Conservation (phyloP, 2,113 vertebrate genomes). For the Gopherus evgoodei region DNA sequence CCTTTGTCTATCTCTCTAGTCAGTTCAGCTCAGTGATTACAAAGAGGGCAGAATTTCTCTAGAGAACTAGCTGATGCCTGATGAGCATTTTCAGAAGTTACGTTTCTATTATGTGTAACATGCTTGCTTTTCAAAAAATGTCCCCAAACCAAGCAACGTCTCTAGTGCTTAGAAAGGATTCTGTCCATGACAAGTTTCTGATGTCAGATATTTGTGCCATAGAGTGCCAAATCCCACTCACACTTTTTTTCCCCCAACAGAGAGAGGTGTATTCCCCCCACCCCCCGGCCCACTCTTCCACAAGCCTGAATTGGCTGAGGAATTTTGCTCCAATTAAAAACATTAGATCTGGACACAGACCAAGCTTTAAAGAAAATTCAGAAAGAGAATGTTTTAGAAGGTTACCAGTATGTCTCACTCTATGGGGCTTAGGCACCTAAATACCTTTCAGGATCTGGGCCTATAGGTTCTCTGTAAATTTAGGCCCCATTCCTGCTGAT, state of each 20-base stretch:
- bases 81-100: not conserved
- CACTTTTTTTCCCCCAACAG: not conserved
- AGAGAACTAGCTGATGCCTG: conserved; percentile 8
- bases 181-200: not conserved
- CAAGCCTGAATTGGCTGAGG: not conserved
- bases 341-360: not conserved
- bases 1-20: not conserved
- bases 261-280: not conserved
- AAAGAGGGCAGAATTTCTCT: not conserved
- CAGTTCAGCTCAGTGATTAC: not conserved
- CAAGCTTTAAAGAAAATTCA: not conserved
- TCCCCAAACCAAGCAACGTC: not conserved
- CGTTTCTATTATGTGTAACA: not conserved
- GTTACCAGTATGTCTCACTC: not conserved
- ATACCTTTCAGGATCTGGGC: not conserved
- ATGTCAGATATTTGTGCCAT: not conserved
- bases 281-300: not conserved
- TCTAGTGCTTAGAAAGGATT: conserved; percentile 2
- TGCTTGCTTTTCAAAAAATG: not conserved
- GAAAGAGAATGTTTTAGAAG: not conserved
- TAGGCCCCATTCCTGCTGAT: accelerated
- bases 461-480: not conserved
- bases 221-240: not conserved
- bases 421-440: not conserved
- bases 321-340: conserved; percentile 4